phyloP scores from a whole-genome alignment of 2,888 invertebrate genomes.

The Muscina levida region DNA sequence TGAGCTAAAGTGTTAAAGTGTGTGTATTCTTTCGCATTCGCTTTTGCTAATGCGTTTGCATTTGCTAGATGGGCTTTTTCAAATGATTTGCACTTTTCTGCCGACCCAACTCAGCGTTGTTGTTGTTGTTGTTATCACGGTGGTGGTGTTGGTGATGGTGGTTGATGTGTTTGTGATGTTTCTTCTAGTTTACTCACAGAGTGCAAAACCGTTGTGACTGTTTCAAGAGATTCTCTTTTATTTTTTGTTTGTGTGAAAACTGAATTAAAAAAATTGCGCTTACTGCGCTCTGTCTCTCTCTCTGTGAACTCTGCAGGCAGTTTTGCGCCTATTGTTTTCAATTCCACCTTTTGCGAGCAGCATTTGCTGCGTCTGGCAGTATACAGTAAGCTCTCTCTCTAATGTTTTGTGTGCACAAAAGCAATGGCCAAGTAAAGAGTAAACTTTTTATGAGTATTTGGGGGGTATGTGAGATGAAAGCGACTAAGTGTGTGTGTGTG shows the following conservation, averaged over 20 bases:
- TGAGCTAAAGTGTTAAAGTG: conserved; percentile 4
- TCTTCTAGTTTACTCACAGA: background rate
- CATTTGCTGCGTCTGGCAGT: conserved; percentile 36
- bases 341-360: background rate
- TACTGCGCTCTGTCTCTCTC: conserved; percentile 52
- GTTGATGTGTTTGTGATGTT: background rate
- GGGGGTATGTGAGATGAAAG: background rate
- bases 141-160: conserved; percentile 6
- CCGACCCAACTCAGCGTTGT: background rate
- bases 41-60: conserved; percentile 54
- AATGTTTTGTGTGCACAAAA: background rate
- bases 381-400: conserved; percentile 46
- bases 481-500: conserved; percentile 18
- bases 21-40: conserved; percentile 37
- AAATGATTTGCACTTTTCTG: conserved; percentile 58
- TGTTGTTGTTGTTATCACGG: too few relatives aligned
- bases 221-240: background rate
- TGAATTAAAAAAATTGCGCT: conserved; percentile 54
- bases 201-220: too few relatives aligned
- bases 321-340: conserved; percentile 33
- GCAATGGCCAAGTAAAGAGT: background rate
- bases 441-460: too few relatives aligned
- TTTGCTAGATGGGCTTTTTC: conserved; percentile 44
- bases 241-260: conserved; percentile 26
- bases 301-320: conserved; percentile 55